Conservation (phyloP, 1,140 invertebrate species). For the Drosophila parvula region DNA sequence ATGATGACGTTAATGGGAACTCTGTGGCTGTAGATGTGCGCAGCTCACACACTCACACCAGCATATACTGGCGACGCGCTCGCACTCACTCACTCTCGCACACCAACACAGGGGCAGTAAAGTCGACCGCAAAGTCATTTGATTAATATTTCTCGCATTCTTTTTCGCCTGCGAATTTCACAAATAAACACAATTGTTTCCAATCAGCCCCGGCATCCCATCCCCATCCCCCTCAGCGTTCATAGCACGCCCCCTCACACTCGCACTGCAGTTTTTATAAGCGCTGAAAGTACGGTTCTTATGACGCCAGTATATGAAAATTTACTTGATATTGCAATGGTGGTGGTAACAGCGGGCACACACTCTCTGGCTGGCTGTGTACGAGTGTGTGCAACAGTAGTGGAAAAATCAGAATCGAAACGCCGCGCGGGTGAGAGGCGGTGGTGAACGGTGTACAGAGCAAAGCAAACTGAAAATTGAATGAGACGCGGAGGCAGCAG, state of each 20-base stretch:
- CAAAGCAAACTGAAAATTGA: slow-evolving; percentile 77
- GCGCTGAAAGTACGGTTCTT: slow-evolving; percentile 69
- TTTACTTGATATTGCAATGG: slow-evolving; percentile 69
- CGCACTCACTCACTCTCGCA: slow-evolving; percentile 41
- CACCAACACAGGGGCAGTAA: slow-evolving; percentile 50
- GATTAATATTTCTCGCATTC: slow-evolving; percentile 67
- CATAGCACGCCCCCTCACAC: slow-evolving; percentile 30
- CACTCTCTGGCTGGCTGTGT: slow-evolving; percentile 40
- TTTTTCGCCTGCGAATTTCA: slow-evolving; percentile 73
- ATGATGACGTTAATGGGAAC: slow-evolving; percentile 83
- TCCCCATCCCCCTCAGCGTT: neutral
- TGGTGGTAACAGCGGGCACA: slow-evolving; percentile 54
- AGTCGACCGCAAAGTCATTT: slow-evolving; percentile 80
- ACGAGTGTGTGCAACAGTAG: slow-evolving; percentile 74
- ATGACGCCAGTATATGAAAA: slow-evolving; percentile 81
- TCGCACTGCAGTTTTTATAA: slow-evolving; percentile 45
- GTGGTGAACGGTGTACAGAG: slow-evolving; percentile 74
- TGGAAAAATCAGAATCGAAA: slow-evolving; percentile 76
- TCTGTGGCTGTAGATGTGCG: slow-evolving; percentile 62
- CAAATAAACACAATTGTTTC: slow-evolving; percentile 71
- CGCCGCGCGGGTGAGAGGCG: slow-evolving; percentile 79
- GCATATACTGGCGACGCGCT: slow-evolving; percentile 46
- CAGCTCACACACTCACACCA: slow-evolving; percentile 61
- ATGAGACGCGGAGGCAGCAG: slow-evolving; percentile 73
- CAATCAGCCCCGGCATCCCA: slow-evolving; percentile 40